phyloP scores from a whole-genome alignment of 2,888 invertebrate genomes.

The Drosophila peninsularis region DNA sequence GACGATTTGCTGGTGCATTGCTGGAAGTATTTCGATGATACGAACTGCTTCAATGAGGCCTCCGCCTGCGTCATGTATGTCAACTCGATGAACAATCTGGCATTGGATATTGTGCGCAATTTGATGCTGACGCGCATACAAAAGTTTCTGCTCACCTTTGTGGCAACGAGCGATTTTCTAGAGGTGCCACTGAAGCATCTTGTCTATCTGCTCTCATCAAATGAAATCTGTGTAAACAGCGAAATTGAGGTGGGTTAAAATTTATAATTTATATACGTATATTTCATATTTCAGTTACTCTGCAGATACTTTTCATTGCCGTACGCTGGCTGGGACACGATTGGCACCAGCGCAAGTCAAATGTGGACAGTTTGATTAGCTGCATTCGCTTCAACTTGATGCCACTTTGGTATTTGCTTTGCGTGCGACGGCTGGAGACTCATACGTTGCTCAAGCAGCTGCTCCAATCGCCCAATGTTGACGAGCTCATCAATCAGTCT shows the following conservation, averaged over 20 bases:
- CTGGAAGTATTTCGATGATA: slow-evolving; percentile 90
- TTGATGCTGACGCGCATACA: slow-evolving; percentile 88
- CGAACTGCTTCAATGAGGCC: slow-evolving; percentile 89
- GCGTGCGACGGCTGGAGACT: slow-evolving; percentile 81
- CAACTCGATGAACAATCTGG: slow-evolving; percentile 85
- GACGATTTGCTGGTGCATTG: slow-evolving; percentile 83
- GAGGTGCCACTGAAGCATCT: slow-evolving; percentile 88
- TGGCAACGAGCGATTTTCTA: slow-evolving; percentile 90
- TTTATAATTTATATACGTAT: no score
- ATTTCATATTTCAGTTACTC: slow-evolving; percentile 28
- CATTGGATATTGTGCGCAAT: slow-evolving; percentile 74
- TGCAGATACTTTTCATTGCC: slow-evolving; percentile 90
- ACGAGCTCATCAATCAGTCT: slow-evolving; percentile 87
- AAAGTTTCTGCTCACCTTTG: slow-evolving; percentile 90
- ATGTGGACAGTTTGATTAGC: slow-evolving; percentile 87
- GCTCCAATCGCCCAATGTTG: slow-evolving; percentile 89
- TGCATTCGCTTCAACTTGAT: slow-evolving; percentile 91
- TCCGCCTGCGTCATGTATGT: slow-evolving; percentile 81
- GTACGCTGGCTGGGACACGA: slow-evolving; percentile 91
- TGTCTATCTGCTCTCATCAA: slow-evolving; percentile 88
- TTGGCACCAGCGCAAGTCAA: slow-evolving; percentile 87
- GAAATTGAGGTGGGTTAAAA: slow-evolving; percentile 83
- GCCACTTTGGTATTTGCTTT: slow-evolving; percentile 91
- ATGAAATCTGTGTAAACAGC: slow-evolving; percentile 90
- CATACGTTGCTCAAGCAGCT: slow-evolving; percentile 83